A percentile compares a stretch with the other conserved stretches of the same genome.
phyloP scores from a whole-genome alignment of 1,140 invertebrate genomes.

The Drosophila funebris region DNA sequence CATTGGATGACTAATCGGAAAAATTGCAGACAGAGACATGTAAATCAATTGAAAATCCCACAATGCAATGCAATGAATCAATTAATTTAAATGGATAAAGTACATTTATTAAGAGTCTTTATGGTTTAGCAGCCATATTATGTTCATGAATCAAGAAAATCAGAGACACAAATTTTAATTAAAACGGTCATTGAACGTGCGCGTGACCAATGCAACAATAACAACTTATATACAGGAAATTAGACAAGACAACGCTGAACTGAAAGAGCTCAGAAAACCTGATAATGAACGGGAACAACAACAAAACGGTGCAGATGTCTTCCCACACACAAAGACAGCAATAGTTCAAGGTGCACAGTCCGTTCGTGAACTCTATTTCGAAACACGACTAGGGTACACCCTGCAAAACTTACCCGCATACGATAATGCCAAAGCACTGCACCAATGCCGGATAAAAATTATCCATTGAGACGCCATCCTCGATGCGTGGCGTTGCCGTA shows the following conservation, averaged over 20 bases:
- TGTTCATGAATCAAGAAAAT: background rate
- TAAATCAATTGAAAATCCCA: background rate
- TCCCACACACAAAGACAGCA: constrained; percentile 2
- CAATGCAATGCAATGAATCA: background rate
- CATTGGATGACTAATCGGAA: background rate
- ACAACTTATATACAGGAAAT: constrained; percentile 7
- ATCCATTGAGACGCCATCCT: constrained; percentile 86
- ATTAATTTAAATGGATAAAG: background rate
- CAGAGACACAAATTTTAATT: background rate
- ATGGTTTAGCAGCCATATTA: too few species aligned
- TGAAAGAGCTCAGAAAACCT: background rate
- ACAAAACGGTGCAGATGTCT: background rate
- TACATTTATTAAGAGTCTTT: too few species aligned
- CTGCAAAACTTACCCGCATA: constrained; percentile 89
- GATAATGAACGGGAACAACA: constrained; percentile 4
- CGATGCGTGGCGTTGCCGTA: too few species aligned
- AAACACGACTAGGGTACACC: background rate
- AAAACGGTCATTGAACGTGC: constrained; percentile 38
- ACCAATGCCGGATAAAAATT: constrained; percentile 95
- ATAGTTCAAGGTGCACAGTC: constrained; percentile 14
- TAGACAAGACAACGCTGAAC: background rate
- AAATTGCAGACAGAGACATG: background rate
- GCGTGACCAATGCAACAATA: constrained; percentile 28
- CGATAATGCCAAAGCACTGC: constrained; percentile 95
- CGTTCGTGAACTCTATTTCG: background rate